Conservation (phyloP, 1,140 invertebrate genomes). For the Thaumetopoea pityocampa region DNA sequence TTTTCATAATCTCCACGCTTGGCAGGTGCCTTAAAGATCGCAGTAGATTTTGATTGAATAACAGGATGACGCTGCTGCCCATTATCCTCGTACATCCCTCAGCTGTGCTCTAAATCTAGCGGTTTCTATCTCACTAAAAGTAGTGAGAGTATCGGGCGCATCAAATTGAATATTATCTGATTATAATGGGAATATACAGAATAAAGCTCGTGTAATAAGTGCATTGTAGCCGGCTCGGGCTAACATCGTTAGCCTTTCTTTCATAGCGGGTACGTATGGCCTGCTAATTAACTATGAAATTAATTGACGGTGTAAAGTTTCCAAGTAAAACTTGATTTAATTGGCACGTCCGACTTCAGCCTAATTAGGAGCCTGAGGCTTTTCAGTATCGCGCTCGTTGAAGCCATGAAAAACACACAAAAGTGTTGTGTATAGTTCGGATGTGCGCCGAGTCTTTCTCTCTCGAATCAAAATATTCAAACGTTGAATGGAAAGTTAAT, state of each 20-base stretch:
- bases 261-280: conserved; percentile 66
- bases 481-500: conserved; percentile 40
- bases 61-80: too few species aligned
- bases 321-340: conserved; percentile 75
- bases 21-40: too few species aligned
- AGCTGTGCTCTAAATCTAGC: too few species aligned
- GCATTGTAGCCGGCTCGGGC: conserved; percentile 61
- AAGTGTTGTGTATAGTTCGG: conserved; percentile 67
- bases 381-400: conserved; percentile 69
- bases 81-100: too few species aligned
- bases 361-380: conserved; percentile 72
- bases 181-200: conserved; percentile 41
- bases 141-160: conserved; percentile 17
- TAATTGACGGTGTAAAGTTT: conserved; percentile 75
- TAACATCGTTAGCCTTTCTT: conserved; percentile 69
- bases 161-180: conserved; percentile 40
- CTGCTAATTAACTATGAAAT: conserved; percentile 75
- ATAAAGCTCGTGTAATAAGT: conserved; percentile 65
- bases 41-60: too few species aligned
- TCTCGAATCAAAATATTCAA: conserved; percentile 43
- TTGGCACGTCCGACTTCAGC: conserved; percentile 73
- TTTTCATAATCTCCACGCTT: too few species aligned
- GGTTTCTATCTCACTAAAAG: neutral
- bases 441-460: conserved; percentile 40
- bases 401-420: conserved; percentile 71